phyloP scores from a whole-genome alignment of 1,140 invertebrate genomes.

The Helicoverpa zea region DNA sequence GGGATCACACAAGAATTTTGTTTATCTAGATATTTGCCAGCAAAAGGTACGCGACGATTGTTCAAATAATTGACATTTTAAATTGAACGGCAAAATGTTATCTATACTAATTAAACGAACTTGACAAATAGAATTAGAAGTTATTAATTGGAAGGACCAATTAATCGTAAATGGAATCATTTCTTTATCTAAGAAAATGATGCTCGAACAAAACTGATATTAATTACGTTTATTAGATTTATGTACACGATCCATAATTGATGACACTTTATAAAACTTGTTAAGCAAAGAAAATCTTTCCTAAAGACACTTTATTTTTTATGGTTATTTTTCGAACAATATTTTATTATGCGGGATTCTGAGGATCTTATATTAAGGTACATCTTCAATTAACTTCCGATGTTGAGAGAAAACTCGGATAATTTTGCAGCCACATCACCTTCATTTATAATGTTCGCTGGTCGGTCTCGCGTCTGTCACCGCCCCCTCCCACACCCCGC shows the following conservation, averaged over 20 bases:
- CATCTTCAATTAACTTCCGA: too few species aligned
- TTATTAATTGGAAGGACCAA: not conserved
- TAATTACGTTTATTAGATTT: conserved; percentile 13
- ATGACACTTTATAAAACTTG: not conserved
- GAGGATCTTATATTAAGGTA: too few species aligned
- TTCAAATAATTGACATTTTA: conserved; percentile 22
- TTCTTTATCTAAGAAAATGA: not conserved
- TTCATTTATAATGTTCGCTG: conserved; percentile 5
- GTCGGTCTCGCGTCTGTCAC: not conserved
- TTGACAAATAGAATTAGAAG: not conserved
- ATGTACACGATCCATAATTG: not conserved
- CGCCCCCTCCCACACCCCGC: too few species aligned
- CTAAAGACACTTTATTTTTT: not conserved
- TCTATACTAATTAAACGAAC: not conserved
- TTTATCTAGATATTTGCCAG: conserved; percentile 27
- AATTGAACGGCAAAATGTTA: not conserved
- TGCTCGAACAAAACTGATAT: not conserved
- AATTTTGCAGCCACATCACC: not conserved
- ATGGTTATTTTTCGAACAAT: too few species aligned
- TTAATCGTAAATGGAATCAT: too few species aligned
- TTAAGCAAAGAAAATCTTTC: not conserved
- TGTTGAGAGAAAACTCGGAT: too few species aligned
- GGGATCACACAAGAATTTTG: conserved; percentile 23
- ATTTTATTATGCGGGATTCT: too few species aligned
- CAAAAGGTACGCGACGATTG: not conserved